Base-by-base conservation (phyloP, 2,113 vertebrate genomes). In the Stegastes partitus region DNA sequence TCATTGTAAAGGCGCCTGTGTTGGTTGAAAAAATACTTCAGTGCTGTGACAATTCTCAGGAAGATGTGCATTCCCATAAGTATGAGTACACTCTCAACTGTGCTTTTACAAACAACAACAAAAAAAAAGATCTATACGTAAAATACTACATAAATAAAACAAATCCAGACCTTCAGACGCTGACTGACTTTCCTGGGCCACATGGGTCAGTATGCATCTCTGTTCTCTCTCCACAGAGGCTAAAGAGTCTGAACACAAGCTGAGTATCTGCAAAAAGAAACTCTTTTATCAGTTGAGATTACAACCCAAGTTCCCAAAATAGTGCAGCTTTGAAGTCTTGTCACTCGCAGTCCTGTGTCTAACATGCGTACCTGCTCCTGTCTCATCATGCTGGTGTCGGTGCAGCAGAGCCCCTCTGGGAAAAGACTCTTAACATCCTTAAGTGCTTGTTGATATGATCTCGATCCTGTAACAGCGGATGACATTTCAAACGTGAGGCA, bases 401-500 rank as follows among this genome's bases (percentile, higher is more conserved):
- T 44, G 23, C 83, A 93, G 79, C 93, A 92, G 26, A 95, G 76
- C 14, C 93, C 94, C 66, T 94, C 92, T 62, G 94, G 92, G 79
- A 95, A 96, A 83, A 95, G 79, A 74, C 82, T 63, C 75, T 90
- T 93, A 69, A 92, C 73, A 72, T 95, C 94, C 81, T 25, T 51
- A 21, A 93, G 75, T 58, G 94, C 93, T 71, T 68, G 61, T 18
- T 79, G 56, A 71, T 94, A 93, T 61, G 93, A 94, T 47, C 23
- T 21, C 21, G 94, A 95, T 82, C 90, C 94, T 95, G 68, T 61
- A 53, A 83, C 65, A 47, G 25, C 3, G 3, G 19, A 61, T 26
- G 18, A 68, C 22, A 14, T 71, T 56, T 61, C 10, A 28, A 49
- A 34, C n/a, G n/a, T n/a, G n/a, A n/a, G n/a, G n/a, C 28, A 44